Evolutionary conservation across 2,113 vertebrate species (phyloP).

Genomic region (Ornithorhynchus anatinus): DNA sequence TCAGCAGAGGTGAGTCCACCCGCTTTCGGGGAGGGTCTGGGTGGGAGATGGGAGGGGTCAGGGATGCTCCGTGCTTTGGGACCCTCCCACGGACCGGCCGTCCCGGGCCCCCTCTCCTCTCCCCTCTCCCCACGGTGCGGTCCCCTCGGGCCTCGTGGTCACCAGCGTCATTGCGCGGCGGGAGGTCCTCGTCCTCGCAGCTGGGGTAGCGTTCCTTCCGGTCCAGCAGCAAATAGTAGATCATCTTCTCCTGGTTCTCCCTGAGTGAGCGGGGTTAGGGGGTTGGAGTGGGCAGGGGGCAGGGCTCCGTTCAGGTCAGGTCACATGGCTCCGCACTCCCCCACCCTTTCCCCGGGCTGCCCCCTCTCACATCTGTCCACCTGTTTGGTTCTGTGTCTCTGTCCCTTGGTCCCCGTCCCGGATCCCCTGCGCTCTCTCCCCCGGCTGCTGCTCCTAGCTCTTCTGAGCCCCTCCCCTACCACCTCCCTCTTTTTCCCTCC

Average conservation of each 20-base stretch:
- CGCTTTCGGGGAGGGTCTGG: constrained; percentile 89
- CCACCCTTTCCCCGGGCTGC: neutral
- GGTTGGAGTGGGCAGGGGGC: neutral
- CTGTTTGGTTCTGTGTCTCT: no score
- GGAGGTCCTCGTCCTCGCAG: constrained; percentile 91
- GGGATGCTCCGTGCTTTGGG: no score
- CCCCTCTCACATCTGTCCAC: no score
- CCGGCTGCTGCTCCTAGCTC: no score
- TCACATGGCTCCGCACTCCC: neutral
- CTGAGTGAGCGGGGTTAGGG: constrained; percentile 48
- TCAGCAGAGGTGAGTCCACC: constrained; percentile 91
- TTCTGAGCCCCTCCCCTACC: no score
- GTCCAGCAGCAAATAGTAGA: constrained; percentile 90
- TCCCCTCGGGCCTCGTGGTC: constrained; percentile 1
- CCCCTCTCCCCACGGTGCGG: no score
- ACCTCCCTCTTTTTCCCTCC: neutral
- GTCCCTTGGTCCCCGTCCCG: no score
- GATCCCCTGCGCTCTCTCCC: neutral
- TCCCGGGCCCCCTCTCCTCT: neutral
- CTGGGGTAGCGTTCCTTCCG: constrained; percentile 92
- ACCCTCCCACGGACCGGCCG: no score
- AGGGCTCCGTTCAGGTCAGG: no score
- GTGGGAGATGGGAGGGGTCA: neutral
- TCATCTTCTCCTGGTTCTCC: constrained; percentile 95
- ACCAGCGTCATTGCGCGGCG: constrained; percentile 88